Evolutionary conservation across 2,888 invertebrate genomes (phyloP), one percentile per base, ranked within the genome.

Genomic region (Pecten maximus): DNA sequence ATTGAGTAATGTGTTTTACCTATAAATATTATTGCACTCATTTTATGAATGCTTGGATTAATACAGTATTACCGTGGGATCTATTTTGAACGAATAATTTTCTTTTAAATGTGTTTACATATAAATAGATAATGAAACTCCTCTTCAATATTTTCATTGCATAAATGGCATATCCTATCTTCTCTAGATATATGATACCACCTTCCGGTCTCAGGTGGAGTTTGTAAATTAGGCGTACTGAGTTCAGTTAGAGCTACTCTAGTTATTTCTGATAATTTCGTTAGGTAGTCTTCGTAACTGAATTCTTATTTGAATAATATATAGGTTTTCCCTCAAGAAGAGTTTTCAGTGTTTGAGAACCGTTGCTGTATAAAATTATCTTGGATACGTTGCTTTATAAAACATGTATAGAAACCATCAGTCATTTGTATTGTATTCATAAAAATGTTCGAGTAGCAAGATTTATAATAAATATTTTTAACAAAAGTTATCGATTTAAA

Each of bases 291-390:
- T 89, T 86, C 88, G 40, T 50, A 60, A 8, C 40, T n/a, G 16
- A 89, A 89, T 60, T 54, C 28, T 40, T 60, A 39, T 40, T 89
- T 89, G 28, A 89, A 89, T 60, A 74, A 60, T n/a, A 28, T n/a
- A 28, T 89, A 89, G 40, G 74, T 60, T 40, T 89, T n/a, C 3
- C 88, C 88, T 60, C 54, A 6, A 16, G 88, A 89, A 28, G 89
- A 89, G 28, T 86, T 74, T 86, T 74, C 74, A 28, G 44, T 54
- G 35, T 89, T 40, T n/a, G 74, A 86, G 44, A 86, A 86, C 89
- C 89, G 74, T 15, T 74, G 15, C 86, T 89, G 89, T 19, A 89
- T 40, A 28, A n/a, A 86, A 2, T 89, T 74, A 40, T 89, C 86
- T 35, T 88, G 88, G 12, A 88, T 54, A 54, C 50, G 40, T 54